Percentiles rank a stretch among this genome's conserved stretches.
phyloP scores from a whole-genome alignment of 1,140 invertebrate species.

The Mizuhopecten yessoensis region DNA sequence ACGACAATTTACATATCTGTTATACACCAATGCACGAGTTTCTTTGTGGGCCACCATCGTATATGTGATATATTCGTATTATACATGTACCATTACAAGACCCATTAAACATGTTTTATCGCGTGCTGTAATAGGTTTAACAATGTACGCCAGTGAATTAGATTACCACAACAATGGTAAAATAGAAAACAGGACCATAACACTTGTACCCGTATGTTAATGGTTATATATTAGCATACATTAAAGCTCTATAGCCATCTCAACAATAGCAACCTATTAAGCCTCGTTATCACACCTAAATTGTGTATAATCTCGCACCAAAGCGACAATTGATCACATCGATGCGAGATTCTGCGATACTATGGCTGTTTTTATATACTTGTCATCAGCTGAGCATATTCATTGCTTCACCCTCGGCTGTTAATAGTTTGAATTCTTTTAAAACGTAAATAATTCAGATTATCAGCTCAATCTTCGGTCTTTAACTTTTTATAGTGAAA shows the following conservation, averaged over 20 bases:
- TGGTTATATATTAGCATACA: background rate
- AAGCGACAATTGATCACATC: background rate
- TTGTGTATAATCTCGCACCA: background rate
- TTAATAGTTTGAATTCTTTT: background rate
- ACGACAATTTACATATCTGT: too few species aligned
- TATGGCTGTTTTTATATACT: background rate
- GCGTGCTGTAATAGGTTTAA: background rate
- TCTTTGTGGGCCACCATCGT: too few species aligned
- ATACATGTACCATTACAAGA: background rate
- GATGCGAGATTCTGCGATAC: background rate
- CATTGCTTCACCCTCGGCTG: too few species aligned
- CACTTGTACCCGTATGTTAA: background rate
- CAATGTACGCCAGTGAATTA: background rate
- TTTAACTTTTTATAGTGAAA: background rate
- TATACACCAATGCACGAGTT: too few species aligned
- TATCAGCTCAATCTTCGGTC: background rate
- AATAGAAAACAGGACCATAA: background rate
- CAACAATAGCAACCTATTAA: background rate
- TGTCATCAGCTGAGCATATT: background rate
- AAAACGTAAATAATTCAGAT: background rate
- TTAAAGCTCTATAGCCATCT: background rate
- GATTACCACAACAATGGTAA: background rate
- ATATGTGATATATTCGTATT: too few species aligned
- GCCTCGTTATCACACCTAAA: background rate
- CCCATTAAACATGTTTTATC: background rate